Percentiles rank a stretch among this genome's conserved stretches.
These are phyloP conservation scores for Endotricha flammealis DNA, from an alignment of 2,888 invertebrate species.

Conservation along the genomic window DNA sequence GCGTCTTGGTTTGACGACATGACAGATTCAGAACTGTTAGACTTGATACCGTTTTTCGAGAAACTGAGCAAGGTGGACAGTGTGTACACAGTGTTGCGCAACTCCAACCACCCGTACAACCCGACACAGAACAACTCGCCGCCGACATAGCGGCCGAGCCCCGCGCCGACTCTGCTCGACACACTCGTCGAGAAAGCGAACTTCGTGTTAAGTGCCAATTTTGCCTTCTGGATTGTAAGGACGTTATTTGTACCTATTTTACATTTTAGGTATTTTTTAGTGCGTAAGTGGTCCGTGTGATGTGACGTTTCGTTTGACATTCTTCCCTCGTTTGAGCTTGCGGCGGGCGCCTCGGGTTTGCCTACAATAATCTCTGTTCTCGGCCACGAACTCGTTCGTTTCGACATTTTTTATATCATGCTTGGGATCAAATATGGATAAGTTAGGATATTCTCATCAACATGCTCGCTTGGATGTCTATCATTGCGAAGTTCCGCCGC, in stretches of 20 bases:
- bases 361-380: conserved; percentile 8
- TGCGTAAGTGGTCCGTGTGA: conserved; percentile 69
- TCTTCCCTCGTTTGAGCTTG: conserved; percentile 48
- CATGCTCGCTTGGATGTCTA: conserved; percentile 9
- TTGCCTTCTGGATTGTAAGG: conserved; percentile 78
- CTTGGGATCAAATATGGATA: conserved; percentile 74
- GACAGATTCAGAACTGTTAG: conserved; percentile 96
- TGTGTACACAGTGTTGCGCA: conserved; percentile 96
- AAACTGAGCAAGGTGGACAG: conserved; percentile 97
- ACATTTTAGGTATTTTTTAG: conserved; percentile 73
- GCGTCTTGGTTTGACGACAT: conserved; percentile 99
- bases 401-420: conserved; percentile 63
- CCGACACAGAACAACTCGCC: conserved; percentile 65
- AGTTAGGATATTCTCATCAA: conserved; percentile 49
- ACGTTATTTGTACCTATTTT: conserved; percentile 74
- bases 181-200: conserved; percentile 51
- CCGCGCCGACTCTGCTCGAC: conserved; percentile 36
- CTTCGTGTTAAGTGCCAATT: conserved; percentile 76
- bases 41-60: conserved; percentile 98
- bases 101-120: conserved; percentile 92
- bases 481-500: conserved; percentile 11
- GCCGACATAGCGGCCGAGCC: conserved; percentile 52
- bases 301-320: conserved; percentile 41
- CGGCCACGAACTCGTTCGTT: conserved; percentile 29
- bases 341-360: conserved; percentile 29